phyloP scores from a whole-genome alignment of 2,797 vertebrate species.

The Rhynchotus rufescens region DNA sequence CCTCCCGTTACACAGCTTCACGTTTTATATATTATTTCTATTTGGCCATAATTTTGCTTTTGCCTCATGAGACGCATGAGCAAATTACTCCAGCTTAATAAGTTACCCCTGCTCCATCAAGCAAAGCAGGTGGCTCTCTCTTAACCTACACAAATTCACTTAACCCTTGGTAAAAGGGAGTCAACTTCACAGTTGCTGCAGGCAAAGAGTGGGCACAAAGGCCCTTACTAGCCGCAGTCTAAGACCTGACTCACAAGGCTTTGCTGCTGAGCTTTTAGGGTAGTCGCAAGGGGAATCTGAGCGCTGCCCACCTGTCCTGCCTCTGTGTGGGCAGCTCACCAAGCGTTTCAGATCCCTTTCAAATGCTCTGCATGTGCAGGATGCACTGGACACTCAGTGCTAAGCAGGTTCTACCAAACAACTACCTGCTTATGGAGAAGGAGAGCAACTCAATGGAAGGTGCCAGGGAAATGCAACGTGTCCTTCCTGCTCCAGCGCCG shows the following conservation, averaged over 20 bases:
- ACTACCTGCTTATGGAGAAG: background rate
- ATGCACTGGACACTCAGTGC: background rate
- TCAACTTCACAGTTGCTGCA: background rate
- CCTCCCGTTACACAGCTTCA: background rate
- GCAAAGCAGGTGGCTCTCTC: background rate
- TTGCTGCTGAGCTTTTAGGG: background rate
- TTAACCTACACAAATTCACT: background rate
- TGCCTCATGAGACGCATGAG: background rate
- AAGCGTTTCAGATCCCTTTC: background rate
- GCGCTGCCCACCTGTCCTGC: background rate
- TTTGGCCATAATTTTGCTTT: background rate
- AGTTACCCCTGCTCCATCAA: background rate
- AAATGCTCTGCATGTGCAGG: accelerated
- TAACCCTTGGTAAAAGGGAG: background rate
- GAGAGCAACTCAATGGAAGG: background rate
- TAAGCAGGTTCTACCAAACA: background rate
- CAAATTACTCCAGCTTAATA: background rate
- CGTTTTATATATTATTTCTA: background rate
- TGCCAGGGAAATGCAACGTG: accelerated
- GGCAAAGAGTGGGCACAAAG: background rate
- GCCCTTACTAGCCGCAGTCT: background rate
- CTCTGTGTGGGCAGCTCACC: background rate
- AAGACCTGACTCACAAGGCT: accelerated
- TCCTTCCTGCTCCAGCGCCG: accelerated
- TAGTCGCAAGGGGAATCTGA: background rate